These are phyloP conservation scores for Thinocorus orbignyianus DNA, from an alignment of 2,113 vertebrate genomes.

Conservation along the genomic window DNA sequence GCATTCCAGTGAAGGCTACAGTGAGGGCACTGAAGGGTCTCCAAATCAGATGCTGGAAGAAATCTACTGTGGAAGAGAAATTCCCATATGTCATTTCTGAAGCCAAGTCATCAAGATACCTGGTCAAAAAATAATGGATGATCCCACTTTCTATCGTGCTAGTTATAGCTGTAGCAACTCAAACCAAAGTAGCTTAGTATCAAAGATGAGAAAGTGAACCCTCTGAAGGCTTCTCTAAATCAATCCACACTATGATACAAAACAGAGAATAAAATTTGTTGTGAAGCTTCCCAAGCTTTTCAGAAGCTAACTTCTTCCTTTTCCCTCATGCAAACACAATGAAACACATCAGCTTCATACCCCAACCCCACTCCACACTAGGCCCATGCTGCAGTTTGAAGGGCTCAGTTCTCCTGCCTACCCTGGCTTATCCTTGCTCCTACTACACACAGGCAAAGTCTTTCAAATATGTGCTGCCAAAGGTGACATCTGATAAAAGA, in stretches of 20 bases:
- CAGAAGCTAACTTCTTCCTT: neutral
- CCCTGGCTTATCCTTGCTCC: neutral
- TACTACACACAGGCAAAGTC: neutral
- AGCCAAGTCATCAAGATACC: slow-evolving; percentile 32
- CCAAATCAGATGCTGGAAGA: slow-evolving; percentile 5
- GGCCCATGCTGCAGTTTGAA: neutral
- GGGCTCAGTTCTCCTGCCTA: neutral
- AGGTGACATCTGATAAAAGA: neutral
- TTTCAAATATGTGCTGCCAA: neutral
- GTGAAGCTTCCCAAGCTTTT: neutral
- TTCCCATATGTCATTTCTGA: slow-evolving; percentile 30
- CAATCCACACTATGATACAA: neutral
- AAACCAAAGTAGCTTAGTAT: neutral
- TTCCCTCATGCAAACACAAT: neutral
- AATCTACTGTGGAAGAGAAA: slow-evolving; percentile 9
- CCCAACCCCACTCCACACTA: neutral
- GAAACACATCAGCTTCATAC: neutral
- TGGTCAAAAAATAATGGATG: slow-evolving; percentile 10
- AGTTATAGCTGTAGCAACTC: neutral
- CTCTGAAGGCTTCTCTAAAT: neutral
- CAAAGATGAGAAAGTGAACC: neutral
- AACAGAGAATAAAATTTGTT: neutral
- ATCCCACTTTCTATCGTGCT: neutral
- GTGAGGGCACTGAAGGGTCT: neutral
- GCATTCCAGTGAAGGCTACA: neutral